Evolutionary conservation across 2,113 vertebrate species (phyloP).

Genomic region (Taxidea taxus): DNA sequence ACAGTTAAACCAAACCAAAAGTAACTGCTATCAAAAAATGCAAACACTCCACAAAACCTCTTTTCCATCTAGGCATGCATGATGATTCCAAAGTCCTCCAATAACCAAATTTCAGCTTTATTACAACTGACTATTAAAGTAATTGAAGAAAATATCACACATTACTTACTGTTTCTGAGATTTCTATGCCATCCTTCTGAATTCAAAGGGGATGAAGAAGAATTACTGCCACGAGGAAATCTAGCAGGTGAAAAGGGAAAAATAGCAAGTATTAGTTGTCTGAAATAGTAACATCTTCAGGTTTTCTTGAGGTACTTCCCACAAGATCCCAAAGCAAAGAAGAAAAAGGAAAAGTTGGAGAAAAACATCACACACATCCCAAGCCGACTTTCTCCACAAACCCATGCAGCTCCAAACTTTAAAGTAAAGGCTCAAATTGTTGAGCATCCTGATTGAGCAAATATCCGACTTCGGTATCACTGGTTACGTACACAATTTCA

Average conservation of each 20-base stretch:
- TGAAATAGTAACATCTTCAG: conserved; percentile 75
- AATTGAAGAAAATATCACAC: conserved; percentile 69
- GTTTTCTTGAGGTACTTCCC: conserved; percentile 75
- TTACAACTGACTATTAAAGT: conserved; percentile 33
- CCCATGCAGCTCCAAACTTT: conserved; percentile 83
- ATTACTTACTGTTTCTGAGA: conserved; percentile 82
- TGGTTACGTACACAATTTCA: conserved; percentile 80
- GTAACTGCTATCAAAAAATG: conserved; percentile 60
- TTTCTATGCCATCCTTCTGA: conserved; percentile 66
- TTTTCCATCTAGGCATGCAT: not conserved
- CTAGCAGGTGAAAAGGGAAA: conserved; percentile 79
- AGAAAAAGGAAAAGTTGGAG: conserved; percentile 79
- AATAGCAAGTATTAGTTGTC: conserved; percentile 79
- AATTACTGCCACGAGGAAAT: conserved; percentile 76
- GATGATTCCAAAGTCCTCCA: conserved; percentile 25
- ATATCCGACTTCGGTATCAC: conserved; percentile 82
- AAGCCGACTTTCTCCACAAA: conserved; percentile 80
- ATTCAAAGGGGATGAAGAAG: conserved; percentile 38
- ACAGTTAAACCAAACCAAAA: conserved; percentile 62
- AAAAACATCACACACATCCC: conserved; percentile 70
- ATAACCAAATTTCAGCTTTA: conserved; percentile 52
- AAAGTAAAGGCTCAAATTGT: conserved; percentile 77
- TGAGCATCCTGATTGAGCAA: conserved; percentile 79
- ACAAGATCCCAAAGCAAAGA: conserved; percentile 78
- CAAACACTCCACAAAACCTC: conserved; percentile 38